A percentile compares a stretch with the other conserved stretches of the same genome.
These are phyloP conservation scores for Poliocrania exsul DNA, from an alignment of 2,797 vertebrate genomes.

Conservation along the genomic window DNA sequence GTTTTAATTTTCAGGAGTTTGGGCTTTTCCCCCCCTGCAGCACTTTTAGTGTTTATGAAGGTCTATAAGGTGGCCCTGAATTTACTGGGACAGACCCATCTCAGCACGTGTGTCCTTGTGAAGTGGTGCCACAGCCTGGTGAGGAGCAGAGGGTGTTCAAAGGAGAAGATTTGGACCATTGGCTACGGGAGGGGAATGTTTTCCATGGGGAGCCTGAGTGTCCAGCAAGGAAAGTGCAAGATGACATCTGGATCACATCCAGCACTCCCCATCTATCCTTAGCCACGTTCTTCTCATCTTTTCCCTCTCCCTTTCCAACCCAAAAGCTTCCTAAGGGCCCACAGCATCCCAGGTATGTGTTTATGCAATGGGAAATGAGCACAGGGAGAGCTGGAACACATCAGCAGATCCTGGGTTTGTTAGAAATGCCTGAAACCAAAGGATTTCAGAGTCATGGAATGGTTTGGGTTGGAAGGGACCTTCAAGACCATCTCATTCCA, in stretches of 20 bases:
- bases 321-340: background rate
- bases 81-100: background rate
- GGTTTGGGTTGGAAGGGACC: background rate
- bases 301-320: background rate
- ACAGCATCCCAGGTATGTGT: accelerated
- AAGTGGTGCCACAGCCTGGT: background rate
- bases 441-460: background rate
- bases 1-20: background rate
- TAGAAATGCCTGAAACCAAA: background rate
- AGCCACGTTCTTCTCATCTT: background rate
- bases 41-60: background rate
- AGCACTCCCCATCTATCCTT: background rate
- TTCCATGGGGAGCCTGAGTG: background rate
- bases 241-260: background rate
- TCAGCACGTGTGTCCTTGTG: background rate
- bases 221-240: background rate
- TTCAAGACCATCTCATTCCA: background rate
- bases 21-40: background rate
- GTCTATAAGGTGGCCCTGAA: background rate
- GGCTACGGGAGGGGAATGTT: background rate
- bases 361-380: background rate
- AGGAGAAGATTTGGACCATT: background rate
- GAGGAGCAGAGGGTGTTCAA: background rate
- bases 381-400: background rate
- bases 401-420: background rate